Evolutionary conservation across 2,113 vertebrate genomes (phyloP).

Genomic region (Dasyornis broadbenti): DNA sequence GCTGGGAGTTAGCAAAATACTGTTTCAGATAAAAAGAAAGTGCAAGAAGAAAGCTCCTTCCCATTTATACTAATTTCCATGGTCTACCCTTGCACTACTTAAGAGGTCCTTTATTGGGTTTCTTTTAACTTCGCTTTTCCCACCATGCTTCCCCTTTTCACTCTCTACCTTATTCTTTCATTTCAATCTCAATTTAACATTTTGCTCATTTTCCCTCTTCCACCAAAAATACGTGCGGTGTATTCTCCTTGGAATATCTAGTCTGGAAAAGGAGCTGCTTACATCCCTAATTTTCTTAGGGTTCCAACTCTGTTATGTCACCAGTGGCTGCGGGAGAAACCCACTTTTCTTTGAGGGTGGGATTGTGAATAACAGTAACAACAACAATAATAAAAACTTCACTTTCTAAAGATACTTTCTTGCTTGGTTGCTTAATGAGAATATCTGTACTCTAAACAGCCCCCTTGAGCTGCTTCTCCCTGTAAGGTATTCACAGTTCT

Average conservation of each 20-base stretch:
- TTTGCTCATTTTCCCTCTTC: neutral
- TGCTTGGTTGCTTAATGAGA: neutral
- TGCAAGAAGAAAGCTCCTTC: neutral
- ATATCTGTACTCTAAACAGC: neutral
- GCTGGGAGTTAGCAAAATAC: neutral
- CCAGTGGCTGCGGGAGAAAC: neutral
- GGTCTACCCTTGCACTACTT: neutral
- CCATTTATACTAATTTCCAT: conserved; percentile 9
- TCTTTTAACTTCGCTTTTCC: neutral
- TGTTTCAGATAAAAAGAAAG: neutral
- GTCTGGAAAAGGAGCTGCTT: neutral
- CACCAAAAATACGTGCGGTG: neutral
- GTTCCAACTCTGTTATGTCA: neutral
- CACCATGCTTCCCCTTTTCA: neutral
- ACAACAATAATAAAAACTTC: neutral
- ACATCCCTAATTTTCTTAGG: neutral
- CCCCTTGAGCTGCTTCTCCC: neutral
- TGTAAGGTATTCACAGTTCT: conserved; percentile 10
- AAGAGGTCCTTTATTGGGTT: neutral
- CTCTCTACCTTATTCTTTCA: neutral
- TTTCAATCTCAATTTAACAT: neutral
- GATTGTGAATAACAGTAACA: neutral
- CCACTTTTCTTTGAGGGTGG: neutral
- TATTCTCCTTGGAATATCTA: neutral
- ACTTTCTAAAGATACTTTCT: neutral